Percentiles rank a stretch among this genome's conserved stretches.
Evolutionary conservation across 2,888 invertebrate genomes (phyloP).

Genomic region (Phyto melanocephala): DNA sequence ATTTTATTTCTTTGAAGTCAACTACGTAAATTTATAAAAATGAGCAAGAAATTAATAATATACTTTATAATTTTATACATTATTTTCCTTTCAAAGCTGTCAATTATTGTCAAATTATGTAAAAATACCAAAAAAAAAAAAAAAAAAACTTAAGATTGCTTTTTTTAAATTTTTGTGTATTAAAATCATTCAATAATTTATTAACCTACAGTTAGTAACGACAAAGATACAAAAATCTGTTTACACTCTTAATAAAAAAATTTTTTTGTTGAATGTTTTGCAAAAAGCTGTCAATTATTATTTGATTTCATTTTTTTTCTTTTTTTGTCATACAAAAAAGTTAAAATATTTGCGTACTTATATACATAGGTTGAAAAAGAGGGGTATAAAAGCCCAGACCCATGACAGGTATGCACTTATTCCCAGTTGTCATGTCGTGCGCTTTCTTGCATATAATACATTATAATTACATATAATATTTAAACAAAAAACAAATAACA

Average conservation of each 20-base stretch:
- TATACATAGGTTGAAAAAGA: too few relatives aligned
- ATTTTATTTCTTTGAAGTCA: too few relatives aligned
- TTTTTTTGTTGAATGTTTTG: background rate
- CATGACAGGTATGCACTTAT: too few relatives aligned
- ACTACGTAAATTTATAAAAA: too few relatives aligned
- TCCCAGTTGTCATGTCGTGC: too few relatives aligned
- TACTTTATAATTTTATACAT: constrained; percentile 24
- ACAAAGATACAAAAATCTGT: constrained; percentile 36
- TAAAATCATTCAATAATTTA: constrained; percentile 51
- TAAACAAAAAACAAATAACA: too few relatives aligned
- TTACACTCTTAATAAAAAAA: constrained; percentile 8
- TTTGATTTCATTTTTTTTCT: background rate
- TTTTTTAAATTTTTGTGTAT: constrained; percentile 9
- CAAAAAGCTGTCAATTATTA: constrained; percentile 45
- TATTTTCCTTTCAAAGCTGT: constrained; percentile 45
- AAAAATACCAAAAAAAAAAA: constrained; percentile 1
- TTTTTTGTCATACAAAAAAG: background rate
- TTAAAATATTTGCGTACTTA: too few relatives aligned
- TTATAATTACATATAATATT: too few relatives aligned
- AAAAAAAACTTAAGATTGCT: background rate
- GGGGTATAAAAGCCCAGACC: too few relatives aligned
- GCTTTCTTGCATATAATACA: too few relatives aligned
- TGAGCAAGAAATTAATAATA: too few relatives aligned
- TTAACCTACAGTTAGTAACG: constrained; percentile 8
- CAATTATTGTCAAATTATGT: constrained; percentile 53